phyloP scores from a whole-genome alignment of 23 tunicate species.

The Trididemnum miniatum region DNA sequence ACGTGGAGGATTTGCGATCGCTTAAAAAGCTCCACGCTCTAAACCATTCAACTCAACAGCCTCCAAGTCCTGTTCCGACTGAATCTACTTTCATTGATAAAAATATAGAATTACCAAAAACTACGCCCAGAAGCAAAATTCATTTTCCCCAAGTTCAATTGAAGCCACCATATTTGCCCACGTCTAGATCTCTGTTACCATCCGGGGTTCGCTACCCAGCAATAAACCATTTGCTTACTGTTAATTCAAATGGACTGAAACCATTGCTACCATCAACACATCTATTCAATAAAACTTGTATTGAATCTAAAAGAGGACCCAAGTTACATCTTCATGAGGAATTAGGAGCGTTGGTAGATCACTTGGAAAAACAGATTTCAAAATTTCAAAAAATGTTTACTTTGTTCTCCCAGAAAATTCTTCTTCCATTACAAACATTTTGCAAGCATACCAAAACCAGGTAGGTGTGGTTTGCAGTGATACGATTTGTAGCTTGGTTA shows the following conservation, averaged over 20 bases:
- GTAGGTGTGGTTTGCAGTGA: no score
- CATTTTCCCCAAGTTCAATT: neutral
- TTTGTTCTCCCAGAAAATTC: conserved; percentile 57
- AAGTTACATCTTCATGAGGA: conserved; percentile 36
- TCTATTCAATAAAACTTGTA: no score
- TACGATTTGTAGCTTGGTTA: no score
- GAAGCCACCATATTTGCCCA: neutral
- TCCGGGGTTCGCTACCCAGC: neutral
- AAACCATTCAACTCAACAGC: neutral
- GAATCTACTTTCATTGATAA: neutral
- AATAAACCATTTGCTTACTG: neutral
- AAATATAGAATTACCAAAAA: neutral
- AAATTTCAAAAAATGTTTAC: conserved; percentile 54
- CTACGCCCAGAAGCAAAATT: neutral
- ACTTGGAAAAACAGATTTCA: conserved; percentile 34
- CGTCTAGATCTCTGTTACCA: neutral
- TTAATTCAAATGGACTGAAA: neutral
- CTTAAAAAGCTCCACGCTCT: neutral
- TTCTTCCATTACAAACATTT: conserved; percentile 74
- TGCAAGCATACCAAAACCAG: conserved; percentile 45
- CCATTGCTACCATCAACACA: neutral
- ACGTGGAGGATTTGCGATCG: neutral
- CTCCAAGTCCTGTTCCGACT: neutral
- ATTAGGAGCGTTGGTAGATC: conserved; percentile 43
- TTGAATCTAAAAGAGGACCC: no score